Base-by-base conservation (phyloP, 2,888 invertebrate genomes). In the Ethmia dodecea region DNA sequence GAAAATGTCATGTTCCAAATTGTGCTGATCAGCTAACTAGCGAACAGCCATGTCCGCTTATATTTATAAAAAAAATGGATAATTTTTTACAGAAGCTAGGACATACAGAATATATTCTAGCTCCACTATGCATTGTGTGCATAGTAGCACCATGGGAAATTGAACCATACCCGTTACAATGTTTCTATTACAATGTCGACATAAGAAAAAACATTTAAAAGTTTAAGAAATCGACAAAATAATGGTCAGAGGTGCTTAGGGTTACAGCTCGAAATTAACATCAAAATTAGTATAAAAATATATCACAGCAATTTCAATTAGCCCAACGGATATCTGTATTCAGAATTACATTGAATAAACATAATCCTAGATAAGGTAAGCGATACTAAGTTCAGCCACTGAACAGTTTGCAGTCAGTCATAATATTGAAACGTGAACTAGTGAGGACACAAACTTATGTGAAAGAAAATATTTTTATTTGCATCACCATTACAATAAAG, bases 301-400 rank as follows among this genome's bases (percentile, higher is more conserved):
- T 84, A 84, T 84, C 84, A 84, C 83, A 84, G 83, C 75, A 80
- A 79, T 79, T 80, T 71, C 71, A 59, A 57, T 62, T 69, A 79
- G 75, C 77, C 70, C 78, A 76, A 72, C 69, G 58, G 63, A 64
- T 66, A 26, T 27, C 28, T 32, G 32, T 30, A 44, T 46, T 24
- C 40, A 38, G 43, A 45, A 37, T 39, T 49, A 55, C 50, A 53
- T 58, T 55, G 37, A 32, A 27, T 33, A 28, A 40, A 33, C 9
- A n/a, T 15, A 33, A 40, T 36, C 40, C 31, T 33, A 30, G 33
- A 41, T 27, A 51, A 31, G 47, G 49, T 46, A 45, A 42, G 42
- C 47, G 49, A 40, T 37, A 37, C 31, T 43, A 22, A 27, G 13
- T 22, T 31, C 16, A 18, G 12, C 24, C 10, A 34, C n/a, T 28